Conservation (phyloP, 2,113 vertebrate genomes). For the Anarrhichthys ocellatus region DNA sequence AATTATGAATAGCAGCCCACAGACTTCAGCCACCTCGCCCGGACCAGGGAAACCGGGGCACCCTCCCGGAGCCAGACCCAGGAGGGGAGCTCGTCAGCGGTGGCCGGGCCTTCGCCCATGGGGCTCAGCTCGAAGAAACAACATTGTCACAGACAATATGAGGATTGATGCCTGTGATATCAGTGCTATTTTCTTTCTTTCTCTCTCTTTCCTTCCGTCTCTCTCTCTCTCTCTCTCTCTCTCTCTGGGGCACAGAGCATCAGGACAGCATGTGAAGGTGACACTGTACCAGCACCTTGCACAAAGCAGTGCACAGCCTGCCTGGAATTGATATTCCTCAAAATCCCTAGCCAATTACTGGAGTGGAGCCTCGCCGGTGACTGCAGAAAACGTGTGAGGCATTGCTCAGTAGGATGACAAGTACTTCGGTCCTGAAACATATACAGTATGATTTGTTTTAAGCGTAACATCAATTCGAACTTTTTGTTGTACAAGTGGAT, state of each 20-base stretch:
- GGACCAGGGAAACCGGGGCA: no score
- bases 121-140: no score
- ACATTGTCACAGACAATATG: slow-evolving; percentile 38
- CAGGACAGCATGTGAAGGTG: slow-evolving; percentile 54
- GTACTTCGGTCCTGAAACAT: slow-evolving; percentile 43
- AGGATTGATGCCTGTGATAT: slow-evolving; percentile 36
- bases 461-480: slow-evolving; percentile 28
- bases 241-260: slow-evolving; percentile 17
- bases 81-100: no score
- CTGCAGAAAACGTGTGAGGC: slow-evolving; percentile 54
- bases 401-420: slow-evolving; percentile 49
- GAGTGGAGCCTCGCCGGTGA: slow-evolving; percentile 44
- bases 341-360: slow-evolving; percentile 49
- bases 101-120: no score
- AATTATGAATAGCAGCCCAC: no score
- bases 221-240: slow-evolving; percentile 3
- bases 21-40: no score
- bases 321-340: slow-evolving; percentile 65
- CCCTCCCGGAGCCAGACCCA: no score
- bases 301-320: slow-evolving; percentile 31
- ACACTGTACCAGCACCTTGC: slow-evolving; percentile 48
- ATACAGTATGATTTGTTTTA: slow-evolving; percentile 39
- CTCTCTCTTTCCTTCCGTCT: background rate
- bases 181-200: background rate
- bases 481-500: slow-evolving; percentile 31